These are phyloP conservation scores for Hemiscyllium ocellatum DNA, from an alignment of 2,113 vertebrate species.

Conservation along the genomic window DNA sequence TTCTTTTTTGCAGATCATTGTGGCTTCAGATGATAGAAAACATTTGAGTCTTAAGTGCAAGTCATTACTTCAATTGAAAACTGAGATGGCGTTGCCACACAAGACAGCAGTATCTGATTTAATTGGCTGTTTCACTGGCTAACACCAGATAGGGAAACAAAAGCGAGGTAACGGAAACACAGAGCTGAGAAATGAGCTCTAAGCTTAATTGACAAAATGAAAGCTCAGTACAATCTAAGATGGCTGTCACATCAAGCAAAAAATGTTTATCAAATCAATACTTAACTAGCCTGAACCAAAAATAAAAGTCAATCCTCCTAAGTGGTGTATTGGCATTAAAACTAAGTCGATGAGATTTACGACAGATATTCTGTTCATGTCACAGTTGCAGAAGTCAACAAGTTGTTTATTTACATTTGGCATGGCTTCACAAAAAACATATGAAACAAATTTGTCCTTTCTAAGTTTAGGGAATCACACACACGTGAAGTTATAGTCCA, in stretches of 20 bases:
- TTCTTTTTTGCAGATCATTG: background rate
- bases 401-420: background rate
- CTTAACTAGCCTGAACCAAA: background rate
- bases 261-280: background rate
- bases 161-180: background rate
- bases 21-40: background rate
- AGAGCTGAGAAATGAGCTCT: background rate
- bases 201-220: background rate
- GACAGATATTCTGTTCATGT: background rate
- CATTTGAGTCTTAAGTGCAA: background rate
- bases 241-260: background rate
- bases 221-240: background rate
- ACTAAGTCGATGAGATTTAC: background rate
- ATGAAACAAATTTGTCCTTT: background rate
- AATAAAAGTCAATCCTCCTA: background rate
- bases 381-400: background rate
- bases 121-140: background rate
- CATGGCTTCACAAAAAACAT: background rate
- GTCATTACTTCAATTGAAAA: background rate
- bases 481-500: background rate
- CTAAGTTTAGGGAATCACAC: background rate
- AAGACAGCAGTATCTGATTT: background rate
- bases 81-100: background rate
- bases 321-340: background rate
- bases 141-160: background rate